These are phyloP conservation scores for Gymnodraco acuticeps DNA, from an alignment of 2,797 vertebrate genomes.

Conservation along the genomic window DNA sequence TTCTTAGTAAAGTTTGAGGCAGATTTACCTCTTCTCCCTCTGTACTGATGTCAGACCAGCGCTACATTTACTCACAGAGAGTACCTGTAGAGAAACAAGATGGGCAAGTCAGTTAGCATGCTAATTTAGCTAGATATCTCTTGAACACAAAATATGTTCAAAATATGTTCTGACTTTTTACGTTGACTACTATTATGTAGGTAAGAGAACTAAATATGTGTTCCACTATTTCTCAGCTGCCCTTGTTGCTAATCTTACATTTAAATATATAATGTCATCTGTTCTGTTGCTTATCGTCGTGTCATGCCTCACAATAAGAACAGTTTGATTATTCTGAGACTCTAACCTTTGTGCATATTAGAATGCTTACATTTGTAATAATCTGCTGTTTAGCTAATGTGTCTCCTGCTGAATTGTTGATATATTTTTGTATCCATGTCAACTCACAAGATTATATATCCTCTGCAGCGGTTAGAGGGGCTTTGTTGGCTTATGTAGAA, in stretches of 20 bases:
- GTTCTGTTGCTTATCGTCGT: not conserved
- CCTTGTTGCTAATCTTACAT: not conserved
- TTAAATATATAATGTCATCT: not conserved
- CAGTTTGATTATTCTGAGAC: not conserved
- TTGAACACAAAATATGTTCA: not conserved
- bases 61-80: too few relatives aligned
- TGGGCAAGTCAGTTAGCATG: too few relatives aligned
- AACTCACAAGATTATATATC: not conserved
- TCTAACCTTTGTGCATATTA: not conserved
- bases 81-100: too few relatives aligned
- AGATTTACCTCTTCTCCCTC: too few relatives aligned
- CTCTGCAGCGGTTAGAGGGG: not conserved
- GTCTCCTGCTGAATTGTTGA: not conserved
- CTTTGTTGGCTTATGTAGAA: slow-evolving; percentile 1
- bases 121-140: too few relatives aligned
- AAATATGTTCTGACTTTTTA: not conserved
- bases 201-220: too few relatives aligned
- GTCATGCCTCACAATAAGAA: not conserved
- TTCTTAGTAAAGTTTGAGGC: not conserved
- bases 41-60: too few relatives aligned
- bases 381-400: not conserved
- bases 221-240: not conserved
- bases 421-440: not conserved
- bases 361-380: not conserved
- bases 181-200: too few relatives aligned